A percentile compares a stretch with the other conserved stretches of the same genome.
Conservation (phyloP, 2,113 vertebrate species). For the Megaleporinus macrocephalus region DNA sequence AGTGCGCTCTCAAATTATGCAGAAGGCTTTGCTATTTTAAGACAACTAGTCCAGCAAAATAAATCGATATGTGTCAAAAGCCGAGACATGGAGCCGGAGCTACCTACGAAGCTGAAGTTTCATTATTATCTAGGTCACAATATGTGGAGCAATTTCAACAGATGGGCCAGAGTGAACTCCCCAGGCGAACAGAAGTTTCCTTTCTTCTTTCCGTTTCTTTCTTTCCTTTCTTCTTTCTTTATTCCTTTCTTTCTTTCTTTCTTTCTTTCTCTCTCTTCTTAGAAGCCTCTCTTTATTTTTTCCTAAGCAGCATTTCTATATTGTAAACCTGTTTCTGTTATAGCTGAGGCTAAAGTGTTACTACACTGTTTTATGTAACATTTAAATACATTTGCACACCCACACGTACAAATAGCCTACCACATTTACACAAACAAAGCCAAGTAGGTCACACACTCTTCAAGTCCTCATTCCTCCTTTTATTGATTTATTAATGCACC, state of each 20-base stretch:
- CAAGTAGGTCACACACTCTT: constrained; percentile 61
- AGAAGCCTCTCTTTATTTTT: background rate
- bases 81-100: constrained; percentile 59
- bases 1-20: constrained; percentile 70
- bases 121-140: constrained; percentile 81
- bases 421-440: constrained; percentile 40
- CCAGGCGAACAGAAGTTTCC: constrained; percentile 82
- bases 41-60: constrained; percentile 76
- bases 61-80: constrained; percentile 78
- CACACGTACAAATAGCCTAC: constrained; percentile 12
- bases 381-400: background rate
- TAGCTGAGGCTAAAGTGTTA: background rate
- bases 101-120: constrained; percentile 74
- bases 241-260: constrained; percentile 42
- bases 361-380: constrained; percentile 7
- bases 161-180: constrained; percentile 79
- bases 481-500: constrained; percentile 56
- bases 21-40: constrained; percentile 72
- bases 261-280: constrained; percentile 5
- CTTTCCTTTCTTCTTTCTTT: constrained; percentile 61
- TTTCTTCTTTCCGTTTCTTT: constrained; percentile 55
- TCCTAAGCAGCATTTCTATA: background rate
- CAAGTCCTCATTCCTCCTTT: constrained; percentile 43
- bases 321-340: background rate
- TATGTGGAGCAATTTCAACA: constrained; percentile 83